Percentiles rank a stretch among this genome's conserved stretches.
phyloP scores from a whole-genome alignment of 2,113 vertebrate genomes.

The Ctenodactylus gundi region DNA sequence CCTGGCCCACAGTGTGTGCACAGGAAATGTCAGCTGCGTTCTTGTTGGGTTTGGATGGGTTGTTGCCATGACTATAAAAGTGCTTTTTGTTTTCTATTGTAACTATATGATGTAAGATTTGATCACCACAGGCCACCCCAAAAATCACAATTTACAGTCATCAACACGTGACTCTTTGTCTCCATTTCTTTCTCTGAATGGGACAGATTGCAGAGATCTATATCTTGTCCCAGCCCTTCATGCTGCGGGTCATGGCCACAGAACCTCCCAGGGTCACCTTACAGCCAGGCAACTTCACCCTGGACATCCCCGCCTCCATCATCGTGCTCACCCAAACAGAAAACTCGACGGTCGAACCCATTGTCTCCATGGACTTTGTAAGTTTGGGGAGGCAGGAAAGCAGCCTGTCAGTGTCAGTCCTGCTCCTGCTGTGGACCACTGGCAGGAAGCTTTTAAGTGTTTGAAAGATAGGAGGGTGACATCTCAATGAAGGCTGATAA shows the following conservation, averaged over 20 bases:
- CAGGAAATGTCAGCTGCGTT: neutral
- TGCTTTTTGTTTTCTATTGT: neutral
- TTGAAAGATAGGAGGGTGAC: neutral
- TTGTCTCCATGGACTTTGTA: conserved; percentile 80
- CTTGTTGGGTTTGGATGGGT: neutral
- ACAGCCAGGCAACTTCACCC: conserved; percentile 65
- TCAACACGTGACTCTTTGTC: fast-evolving
- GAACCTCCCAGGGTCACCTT: conserved; percentile 75
- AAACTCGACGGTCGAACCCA: conserved; percentile 58
- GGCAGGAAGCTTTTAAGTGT: neutral
- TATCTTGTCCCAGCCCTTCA: conserved; percentile 35
- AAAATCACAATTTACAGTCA: neutral
- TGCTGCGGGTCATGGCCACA: conserved; percentile 76
- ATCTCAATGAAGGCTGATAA: neutral
- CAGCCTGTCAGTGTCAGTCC: neutral
- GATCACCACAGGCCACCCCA: neutral
- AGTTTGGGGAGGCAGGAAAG: conserved; percentile 46
- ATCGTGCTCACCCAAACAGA: conserved; percentile 69
- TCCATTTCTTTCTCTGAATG: neutral
- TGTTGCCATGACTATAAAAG: neutral
- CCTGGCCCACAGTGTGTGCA: neutral
- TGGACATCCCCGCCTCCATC: conserved; percentile 74
- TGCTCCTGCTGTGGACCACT: neutral
- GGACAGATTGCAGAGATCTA: conserved; percentile 63
- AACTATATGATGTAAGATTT: neutral